Evolutionary conservation across 1,140 invertebrate species (phyloP), one percentile per base, ranked within the genome.

Genomic region (Arion vulgaris): DNA sequence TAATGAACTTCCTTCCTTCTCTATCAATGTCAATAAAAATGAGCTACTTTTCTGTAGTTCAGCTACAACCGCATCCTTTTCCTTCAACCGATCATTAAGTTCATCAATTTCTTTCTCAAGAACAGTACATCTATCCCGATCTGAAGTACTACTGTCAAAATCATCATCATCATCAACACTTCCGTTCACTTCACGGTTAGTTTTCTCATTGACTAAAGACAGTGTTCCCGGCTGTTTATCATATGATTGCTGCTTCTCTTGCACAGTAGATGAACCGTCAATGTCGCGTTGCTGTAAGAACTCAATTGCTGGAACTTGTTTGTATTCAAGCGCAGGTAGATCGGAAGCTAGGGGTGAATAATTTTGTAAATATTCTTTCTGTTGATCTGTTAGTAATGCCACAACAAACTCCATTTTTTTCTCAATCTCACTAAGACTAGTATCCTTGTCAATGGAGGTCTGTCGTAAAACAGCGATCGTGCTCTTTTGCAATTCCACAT

Each of bases 1-100:
- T 32, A 66, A 66, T 28, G 62, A 5, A 1, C 88, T 88, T 39
- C 83, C 68, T 26, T 49, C 80, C 71, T 80, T 85, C 53, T 92
- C 90, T 34, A 92, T 79, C 85, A 92, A 88, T 71, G 88, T 87
- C 34, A 92, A 62, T 38, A 92, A 74, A 11, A 88, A 88, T 5
- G 85, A 77, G 84, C 90, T 91, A 66, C 87, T 91, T 57, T 76
- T 87, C 72, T 91, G 88, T 49, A 91, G 74, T 38, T 91, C 88
- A 15, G 82, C 66, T n/a, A 91, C 89, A 28, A 90, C 85, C 28
- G 85, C 79, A 81, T 91, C 91, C 83, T 91, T 90, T 53, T 90
- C 88, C 57, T 84, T 79, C 9, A 91, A 39, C 26, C 86, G 77
- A 28, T 66, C 76, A 69, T 85, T 71, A 15, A 90, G 80, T 57